Base-by-base conservation (phyloP, 30 jellyfish, hydroid and myxozoan genomes). In the Sanderia malayensis region DNA sequence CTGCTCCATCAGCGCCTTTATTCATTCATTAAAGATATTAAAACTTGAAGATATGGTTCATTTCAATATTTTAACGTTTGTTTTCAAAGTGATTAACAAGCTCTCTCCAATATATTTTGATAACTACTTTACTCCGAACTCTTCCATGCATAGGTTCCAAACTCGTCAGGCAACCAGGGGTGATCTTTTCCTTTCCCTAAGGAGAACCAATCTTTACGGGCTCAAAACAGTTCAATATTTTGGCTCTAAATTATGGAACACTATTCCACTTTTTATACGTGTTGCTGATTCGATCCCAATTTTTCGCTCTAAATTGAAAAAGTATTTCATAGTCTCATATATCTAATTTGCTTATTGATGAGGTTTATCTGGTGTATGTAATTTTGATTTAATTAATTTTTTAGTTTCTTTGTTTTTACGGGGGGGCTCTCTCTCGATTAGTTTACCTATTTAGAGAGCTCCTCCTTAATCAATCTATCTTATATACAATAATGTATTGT, bases 351-450 rank as follows among this genome's bases (percentile, higher is more conserved):
- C 44, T 30, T 30, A 24, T 44, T 34, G 31, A 10, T 66, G 63
- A 66, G 72, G 70, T 31, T 46, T 53, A 30, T 44, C 82, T 70
- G 82, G 82, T 53, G 25, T 57, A 70, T 46, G 46, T 44, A 23
- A 20, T 15, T 66, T 66, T 9, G 7, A 30, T 20, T 66, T 27
- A 60, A 60, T 8, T 66, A 4, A 17, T 68, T 34, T 31, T 30
- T 41, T 37, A 7, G 45, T 31, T 60, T 60, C 73, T 25, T 60
- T 60, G 47, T 31, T 60, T 27, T 60, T 24, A 55, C 18, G 67
- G 19, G 47, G 80, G 80, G 80, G 69, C 80, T 68, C 80, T 34
- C 80, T 68, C 80, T 25, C 64, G 70, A 68, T 68, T 68, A 68
- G 80, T 66, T 68, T 68, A 21, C 62, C 62, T 23, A 31, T 31